phyloP scores from a whole-genome alignment of 2,888 invertebrate species.

The Habrosyne pyritoides region DNA sequence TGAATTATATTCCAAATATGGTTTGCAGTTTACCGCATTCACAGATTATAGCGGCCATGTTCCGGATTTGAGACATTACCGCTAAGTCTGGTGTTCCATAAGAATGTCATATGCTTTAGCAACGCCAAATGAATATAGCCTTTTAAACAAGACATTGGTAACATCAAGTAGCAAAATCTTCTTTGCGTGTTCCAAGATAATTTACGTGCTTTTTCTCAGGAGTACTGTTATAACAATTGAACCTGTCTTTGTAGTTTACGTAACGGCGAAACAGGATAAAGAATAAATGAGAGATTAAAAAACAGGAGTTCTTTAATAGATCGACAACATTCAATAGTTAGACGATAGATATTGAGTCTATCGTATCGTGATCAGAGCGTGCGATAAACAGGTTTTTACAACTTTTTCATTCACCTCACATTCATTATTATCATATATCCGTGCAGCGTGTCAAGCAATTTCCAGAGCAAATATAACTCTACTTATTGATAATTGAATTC shows the following conservation, averaged over 20 bases:
- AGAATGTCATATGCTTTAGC: background rate
- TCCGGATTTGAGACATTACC: background rate
- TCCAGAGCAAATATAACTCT: background rate
- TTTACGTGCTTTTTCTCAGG: background rate
- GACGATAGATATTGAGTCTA: background rate
- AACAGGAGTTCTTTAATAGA: background rate
- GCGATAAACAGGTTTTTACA: background rate
- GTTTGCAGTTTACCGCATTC: background rate
- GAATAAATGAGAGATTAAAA: background rate
- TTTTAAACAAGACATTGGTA: background rate
- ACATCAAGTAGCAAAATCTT: background rate
- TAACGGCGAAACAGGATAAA: background rate
- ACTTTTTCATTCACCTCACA: background rate
- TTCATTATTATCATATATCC: background rate
- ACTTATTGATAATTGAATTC: background rate
- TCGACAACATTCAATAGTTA: background rate
- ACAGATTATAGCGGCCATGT: background rate
- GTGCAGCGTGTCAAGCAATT: background rate
- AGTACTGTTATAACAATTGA: background rate
- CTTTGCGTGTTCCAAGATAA: background rate
- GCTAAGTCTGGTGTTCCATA: conserved; percentile 1
- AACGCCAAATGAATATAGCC: background rate
- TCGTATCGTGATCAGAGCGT: background rate
- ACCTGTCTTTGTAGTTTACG: background rate
- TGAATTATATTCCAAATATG: background rate